A percentile compares a stretch with the other conserved stretches of the same genome.
These are phyloP conservation scores for Masnerella sp. DNA, from an alignment of 2,888 invertebrate genomes.

Conservation along the genomic window DNA sequence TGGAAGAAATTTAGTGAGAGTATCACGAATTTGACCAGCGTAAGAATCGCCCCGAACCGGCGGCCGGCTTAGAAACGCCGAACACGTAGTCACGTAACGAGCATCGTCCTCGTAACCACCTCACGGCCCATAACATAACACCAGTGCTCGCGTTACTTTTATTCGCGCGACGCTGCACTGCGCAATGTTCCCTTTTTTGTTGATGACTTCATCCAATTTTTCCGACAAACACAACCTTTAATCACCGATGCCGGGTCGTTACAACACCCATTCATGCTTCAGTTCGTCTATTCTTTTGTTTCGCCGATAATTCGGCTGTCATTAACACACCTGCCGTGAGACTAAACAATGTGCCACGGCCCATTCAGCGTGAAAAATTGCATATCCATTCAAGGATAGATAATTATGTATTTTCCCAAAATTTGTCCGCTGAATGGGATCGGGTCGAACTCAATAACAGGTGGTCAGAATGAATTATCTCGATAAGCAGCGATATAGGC, in stretches of 20 bases:
- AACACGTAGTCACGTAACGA: slow-evolving; percentile 62
- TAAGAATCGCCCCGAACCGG: slow-evolving; percentile 38
- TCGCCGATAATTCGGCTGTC: slow-evolving; percentile 29
- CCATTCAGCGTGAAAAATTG: slow-evolving; percentile 7
- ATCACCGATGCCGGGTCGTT: slow-evolving; percentile 38
- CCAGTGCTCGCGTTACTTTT: slow-evolving; percentile 56
- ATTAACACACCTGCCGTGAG: slow-evolving; percentile 16
- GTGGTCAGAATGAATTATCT: too few species aligned
- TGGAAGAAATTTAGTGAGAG: slow-evolving; percentile 25
- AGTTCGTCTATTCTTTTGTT: slow-evolving; percentile 28
- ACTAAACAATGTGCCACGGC: slow-evolving; percentile 11
- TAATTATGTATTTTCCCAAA: too few species aligned
- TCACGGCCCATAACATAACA: slow-evolving; percentile 60
- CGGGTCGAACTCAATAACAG: too few species aligned
- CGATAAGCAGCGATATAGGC: too few species aligned
- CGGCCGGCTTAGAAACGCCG: slow-evolving; percentile 43
- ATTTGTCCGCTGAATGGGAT: too few species aligned
- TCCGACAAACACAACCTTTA: slow-evolving; percentile 48
- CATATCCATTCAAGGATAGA: background rate
- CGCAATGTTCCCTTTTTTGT: slow-evolving; percentile 45
- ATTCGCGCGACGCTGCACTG: slow-evolving; percentile 37
- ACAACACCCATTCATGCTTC: slow-evolving; percentile 40
- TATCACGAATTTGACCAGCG: slow-evolving; percentile 43
- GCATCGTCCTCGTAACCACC: slow-evolving; percentile 60
- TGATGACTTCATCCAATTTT: slow-evolving; percentile 36